Evolutionary conservation across 2,797 vertebrate species (phyloP), one percentile per base, ranked within the genome.

Genomic region (Acanthurus leucopareius): DNA sequence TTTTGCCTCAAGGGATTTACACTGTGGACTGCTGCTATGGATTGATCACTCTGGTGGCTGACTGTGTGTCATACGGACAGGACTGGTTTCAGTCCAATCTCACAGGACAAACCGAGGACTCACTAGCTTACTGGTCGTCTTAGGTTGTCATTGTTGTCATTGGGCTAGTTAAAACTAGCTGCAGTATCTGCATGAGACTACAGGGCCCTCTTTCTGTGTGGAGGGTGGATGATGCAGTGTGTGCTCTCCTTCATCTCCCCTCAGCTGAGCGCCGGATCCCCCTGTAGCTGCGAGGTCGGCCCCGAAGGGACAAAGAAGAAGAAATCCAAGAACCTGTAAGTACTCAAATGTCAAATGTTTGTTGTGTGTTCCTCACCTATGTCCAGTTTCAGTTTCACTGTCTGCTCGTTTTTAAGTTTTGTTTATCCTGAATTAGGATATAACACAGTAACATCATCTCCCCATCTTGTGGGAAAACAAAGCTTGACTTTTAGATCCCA

Each of bases 311-410:
- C 92, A 85, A 96, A 88, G 95, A 97, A 98, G 94, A 97, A 97
- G 91, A 96, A 94, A 86, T 95, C 96, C 95, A 97, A 96, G 94
- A 98, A 95, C 90, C 93, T 98, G 98, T 99, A 93, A 95, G 98
- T 97, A 64, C 86, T 68, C 11, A 35, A 38, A 52, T 64, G 0
- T 53, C 13, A 65, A 54, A 15, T 2, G 1, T 49, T 13, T 38
- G 35, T 60, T 48, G 2, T 70, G 58, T 69, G 48, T 64, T 45
- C 57, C 1, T 7, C 35, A 10, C 52, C 9, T 73, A 17, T 69
- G 17, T 1, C 66, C 20, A 45, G 61, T 61, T 58, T 62, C 32
- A 32, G 7, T 11, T 51, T 61, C 6, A 32, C 13, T 0, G 1
- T 44, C 20, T 57, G 45, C 58, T 68, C 40, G 16, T 68, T 75